Evolutionary conservation across 2,797 vertebrate genomes (phyloP).

Genomic region (Karalla daura): DNA sequence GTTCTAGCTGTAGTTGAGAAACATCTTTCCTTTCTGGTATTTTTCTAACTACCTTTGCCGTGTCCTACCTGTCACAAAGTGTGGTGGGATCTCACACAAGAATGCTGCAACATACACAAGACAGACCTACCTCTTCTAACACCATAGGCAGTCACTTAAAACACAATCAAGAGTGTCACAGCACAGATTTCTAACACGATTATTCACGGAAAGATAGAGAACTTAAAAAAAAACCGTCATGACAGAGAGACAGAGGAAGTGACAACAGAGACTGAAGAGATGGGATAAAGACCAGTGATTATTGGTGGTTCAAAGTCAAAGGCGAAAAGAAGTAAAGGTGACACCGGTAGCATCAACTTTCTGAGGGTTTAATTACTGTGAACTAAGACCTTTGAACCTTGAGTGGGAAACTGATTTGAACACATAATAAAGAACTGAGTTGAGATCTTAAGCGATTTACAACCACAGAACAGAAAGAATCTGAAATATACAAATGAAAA

Average conservation of each 20-base stretch:
- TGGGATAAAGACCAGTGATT: constrained; percentile 16
- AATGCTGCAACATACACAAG: constrained; percentile 64
- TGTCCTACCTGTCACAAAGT: constrained; percentile 22
- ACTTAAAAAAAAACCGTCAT: constrained; percentile 25
- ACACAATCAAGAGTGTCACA: constrained; percentile 13
- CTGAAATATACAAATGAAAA: constrained; percentile 44
- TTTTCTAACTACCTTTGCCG: no score
- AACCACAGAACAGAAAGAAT: constrained; percentile 47
- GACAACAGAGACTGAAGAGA: constrained; percentile 9
- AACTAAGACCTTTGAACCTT: constrained; percentile 59
- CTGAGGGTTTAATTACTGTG: constrained; percentile 77
- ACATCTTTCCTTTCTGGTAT: no score
- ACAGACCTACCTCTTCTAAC: constrained; percentile 62
- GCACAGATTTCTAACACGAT: constrained; percentile 16
- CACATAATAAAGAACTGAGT: constrained; percentile 38
- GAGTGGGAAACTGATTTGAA: constrained; percentile 34
- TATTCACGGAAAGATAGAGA: constrained; percentile 5
- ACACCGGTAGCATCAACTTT: constrained; percentile 72
- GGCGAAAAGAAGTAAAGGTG: constrained; percentile 34
- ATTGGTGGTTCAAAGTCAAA: constrained; percentile 19
- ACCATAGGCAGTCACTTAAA: constrained; percentile 17
- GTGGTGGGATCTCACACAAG: constrained; percentile 53
- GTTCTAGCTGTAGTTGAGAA: no score
- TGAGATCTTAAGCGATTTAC: constrained; percentile 35
- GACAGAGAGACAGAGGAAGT: constrained; percentile 16